Evolutionary conservation across 2,888 invertebrate species (phyloP).

Genomic region (Lithophane socia): DNA sequence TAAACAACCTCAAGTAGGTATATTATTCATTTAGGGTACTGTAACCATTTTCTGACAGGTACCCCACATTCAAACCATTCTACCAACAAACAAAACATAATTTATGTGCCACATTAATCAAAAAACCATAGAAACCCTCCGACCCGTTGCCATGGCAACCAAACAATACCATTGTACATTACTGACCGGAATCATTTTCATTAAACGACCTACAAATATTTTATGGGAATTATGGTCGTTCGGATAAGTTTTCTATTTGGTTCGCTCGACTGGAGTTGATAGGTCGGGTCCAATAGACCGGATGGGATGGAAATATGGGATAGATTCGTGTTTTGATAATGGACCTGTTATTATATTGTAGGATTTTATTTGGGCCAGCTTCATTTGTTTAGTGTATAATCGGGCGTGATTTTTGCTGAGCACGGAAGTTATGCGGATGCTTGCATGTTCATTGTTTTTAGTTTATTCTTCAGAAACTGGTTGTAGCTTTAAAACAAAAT

Average conservation of each 20-base stretch:
- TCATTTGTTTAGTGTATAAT: constrained; percentile 39
- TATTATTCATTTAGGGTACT: not conserved
- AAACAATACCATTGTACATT: constrained; percentile 57
- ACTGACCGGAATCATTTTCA: constrained; percentile 58
- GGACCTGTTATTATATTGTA: constrained; percentile 52
- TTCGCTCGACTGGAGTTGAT: constrained; percentile 49
- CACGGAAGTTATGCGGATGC: constrained; percentile 1
- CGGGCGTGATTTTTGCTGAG: constrained; percentile 3
- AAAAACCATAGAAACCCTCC: constrained; percentile 22
- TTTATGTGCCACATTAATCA: constrained; percentile 57
- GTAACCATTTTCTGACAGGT: constrained; percentile 12
- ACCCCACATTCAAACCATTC: constrained; percentile 29
- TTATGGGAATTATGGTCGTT: constrained; percentile 55
- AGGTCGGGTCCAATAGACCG: constrained; percentile 32
- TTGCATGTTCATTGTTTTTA: not conserved
- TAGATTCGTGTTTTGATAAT: constrained; percentile 54
- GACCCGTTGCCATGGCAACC: constrained; percentile 37
- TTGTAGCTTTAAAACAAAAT: not conserved
- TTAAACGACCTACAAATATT: constrained; percentile 64
- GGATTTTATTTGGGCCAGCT: constrained; percentile 38
- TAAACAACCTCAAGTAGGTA: constrained; percentile 7
- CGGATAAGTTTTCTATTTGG: constrained; percentile 62
- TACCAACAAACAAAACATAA: constrained; percentile 57
- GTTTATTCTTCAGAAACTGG: not conserved
- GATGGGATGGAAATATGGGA: constrained; percentile 48